Evolutionary conservation across 2,113 vertebrate genomes (phyloP).

Genomic region (Cyanoderma ruficeps): DNA sequence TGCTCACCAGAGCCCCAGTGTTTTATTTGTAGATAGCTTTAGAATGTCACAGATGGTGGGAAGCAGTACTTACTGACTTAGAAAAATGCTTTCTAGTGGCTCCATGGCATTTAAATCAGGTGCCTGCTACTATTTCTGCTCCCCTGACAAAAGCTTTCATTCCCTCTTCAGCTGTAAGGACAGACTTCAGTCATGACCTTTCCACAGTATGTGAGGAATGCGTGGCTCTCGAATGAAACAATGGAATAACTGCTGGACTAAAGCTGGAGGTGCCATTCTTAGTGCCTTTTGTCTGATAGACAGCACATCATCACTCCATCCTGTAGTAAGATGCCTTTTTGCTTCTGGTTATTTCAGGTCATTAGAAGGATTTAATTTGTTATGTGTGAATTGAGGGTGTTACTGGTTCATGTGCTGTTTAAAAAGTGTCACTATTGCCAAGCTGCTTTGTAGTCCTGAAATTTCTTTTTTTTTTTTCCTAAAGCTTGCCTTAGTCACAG

Average conservation of each 20-base stretch:
- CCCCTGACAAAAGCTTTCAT: not conserved
- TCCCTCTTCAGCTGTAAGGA: not conserved
- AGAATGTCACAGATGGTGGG: not conserved
- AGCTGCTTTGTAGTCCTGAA: not conserved
- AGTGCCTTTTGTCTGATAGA: not conserved
- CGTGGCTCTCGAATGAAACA: rapidly evolving
- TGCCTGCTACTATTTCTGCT: not conserved
- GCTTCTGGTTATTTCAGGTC: not conserved
- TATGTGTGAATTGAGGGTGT: not conserved
- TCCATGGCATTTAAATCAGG: not conserved
- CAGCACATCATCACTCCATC: not conserved
- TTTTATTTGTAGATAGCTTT: not conserved
- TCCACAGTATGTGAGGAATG: constrained; percentile 8
- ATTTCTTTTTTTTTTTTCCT: not conserved
- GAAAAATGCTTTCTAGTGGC: not conserved
- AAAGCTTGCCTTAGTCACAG: not conserved
- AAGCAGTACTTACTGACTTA: not conserved
- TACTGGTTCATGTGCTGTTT: not conserved
- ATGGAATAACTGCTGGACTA: not conserved
- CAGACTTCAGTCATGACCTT: constrained; percentile 1
- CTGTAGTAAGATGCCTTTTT: not conserved
- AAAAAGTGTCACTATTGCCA: not conserved
- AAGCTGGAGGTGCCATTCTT: not conserved
- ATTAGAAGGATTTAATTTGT: not conserved
- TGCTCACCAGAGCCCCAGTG: not conserved